These are phyloP conservation scores for Notodonta ziczac DNA, from an alignment of 2,888 invertebrate species.

Conservation along the genomic window DNA sequence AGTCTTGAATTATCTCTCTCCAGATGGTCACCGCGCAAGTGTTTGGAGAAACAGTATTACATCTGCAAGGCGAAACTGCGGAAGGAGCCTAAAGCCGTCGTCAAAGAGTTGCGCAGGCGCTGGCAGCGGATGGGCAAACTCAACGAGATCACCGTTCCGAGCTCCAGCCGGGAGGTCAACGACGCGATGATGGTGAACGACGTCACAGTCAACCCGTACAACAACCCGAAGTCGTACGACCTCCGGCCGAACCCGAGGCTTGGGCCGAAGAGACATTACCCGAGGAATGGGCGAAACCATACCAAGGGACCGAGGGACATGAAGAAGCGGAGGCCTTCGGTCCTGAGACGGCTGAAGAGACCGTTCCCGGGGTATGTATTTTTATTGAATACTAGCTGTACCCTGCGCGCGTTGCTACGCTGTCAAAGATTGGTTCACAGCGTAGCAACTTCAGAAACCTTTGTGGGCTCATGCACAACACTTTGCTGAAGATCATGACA, in stretches of 20 bases:
- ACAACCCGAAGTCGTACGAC: slow-evolving; percentile 70
- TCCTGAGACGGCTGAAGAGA: slow-evolving; percentile 63
- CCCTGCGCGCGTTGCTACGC: too few species aligned
- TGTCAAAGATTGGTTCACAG: too few species aligned
- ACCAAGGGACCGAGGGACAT: slow-evolving; percentile 53
- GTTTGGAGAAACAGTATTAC: slow-evolving; percentile 86
- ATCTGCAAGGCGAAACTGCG: slow-evolving; percentile 88
- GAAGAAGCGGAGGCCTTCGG: slow-evolving; percentile 58
- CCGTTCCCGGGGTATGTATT: slow-evolving; percentile 75
- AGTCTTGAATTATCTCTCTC: slow-evolving; percentile 38
- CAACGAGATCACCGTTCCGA: slow-evolving; percentile 83
- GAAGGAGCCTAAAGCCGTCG: slow-evolving; percentile 75
- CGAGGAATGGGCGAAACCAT: slow-evolving; percentile 40
- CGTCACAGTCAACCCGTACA: slow-evolving; percentile 62
- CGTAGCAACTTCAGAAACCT: too few species aligned
- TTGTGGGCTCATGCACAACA: too few species aligned
- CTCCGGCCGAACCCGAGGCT: slow-evolving; percentile 54
- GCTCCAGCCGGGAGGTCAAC: slow-evolving; percentile 63
- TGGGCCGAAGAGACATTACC: slow-evolving; percentile 37
- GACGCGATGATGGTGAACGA: slow-evolving; percentile 66
- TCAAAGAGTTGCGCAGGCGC: slow-evolving; percentile 73
- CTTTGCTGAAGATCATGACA: too few species aligned
- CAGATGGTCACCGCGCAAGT: slow-evolving; percentile 88
- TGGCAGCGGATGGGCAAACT: slow-evolving; percentile 80
- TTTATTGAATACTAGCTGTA: too few species aligned